A percentile compares a stretch with the other conserved stretches of the same genome.
Evolutionary conservation across 2,888 invertebrate genomes (phyloP).

Genomic region (Branchipolynoe longqiensis): DNA sequence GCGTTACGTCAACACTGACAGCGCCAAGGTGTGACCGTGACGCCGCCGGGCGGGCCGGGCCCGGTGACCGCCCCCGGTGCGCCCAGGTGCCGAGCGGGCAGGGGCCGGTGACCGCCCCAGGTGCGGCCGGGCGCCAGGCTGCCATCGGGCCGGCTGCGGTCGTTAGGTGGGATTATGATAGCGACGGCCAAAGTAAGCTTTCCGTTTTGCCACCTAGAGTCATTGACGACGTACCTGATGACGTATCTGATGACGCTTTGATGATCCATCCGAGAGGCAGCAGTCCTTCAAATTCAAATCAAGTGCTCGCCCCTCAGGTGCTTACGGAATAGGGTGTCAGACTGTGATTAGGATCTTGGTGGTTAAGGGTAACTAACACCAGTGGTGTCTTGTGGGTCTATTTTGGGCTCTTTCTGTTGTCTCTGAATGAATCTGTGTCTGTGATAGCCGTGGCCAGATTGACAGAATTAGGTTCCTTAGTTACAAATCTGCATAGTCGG

Average conservation of each 20-base stretch:
- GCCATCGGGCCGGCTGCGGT: neutral
- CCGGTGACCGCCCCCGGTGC: neutral
- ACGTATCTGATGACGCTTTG: slow-evolving; percentile 48
- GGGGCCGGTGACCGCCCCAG: neutral
- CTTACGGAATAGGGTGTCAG: slow-evolving; percentile 1
- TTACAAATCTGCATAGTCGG: no score
- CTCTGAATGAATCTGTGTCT: no score
- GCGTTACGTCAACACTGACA: slow-evolving; percentile 31
- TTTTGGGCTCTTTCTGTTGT: no score
- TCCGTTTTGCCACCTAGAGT: slow-evolving; percentile 22
- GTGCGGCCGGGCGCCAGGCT: neutral
- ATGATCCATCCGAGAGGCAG: slow-evolving; percentile 35
- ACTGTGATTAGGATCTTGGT: neutral
- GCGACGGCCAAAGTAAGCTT: slow-evolving; percentile 27
- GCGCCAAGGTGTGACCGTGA: neutral
- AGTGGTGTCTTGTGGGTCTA: no score
- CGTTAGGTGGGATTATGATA: slow-evolving; percentile 1
- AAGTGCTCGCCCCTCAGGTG: neutral
- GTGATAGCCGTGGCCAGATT: no score
- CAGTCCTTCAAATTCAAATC: slow-evolving; percentile 36
- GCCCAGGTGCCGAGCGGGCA: neutral
- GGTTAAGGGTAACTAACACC: neutral
- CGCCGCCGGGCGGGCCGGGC: slow-evolving; percentile 7
- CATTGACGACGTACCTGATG: slow-evolving; percentile 41
- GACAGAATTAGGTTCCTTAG: no score